Evolutionary conservation across 2,113 vertebrate genomes (phyloP).

Genomic region (Vulpes vulpes): DNA sequence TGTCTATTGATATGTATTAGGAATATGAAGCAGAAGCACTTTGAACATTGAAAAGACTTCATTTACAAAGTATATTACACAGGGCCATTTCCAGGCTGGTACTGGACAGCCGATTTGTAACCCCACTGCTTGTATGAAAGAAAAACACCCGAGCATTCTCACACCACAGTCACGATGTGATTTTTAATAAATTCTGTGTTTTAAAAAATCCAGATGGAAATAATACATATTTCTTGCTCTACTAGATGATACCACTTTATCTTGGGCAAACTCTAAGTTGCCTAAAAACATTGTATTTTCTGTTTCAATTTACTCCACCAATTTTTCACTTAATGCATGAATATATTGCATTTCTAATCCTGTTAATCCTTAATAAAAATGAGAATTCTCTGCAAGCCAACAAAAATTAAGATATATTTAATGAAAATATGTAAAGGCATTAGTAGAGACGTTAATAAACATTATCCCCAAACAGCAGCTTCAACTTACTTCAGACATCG

Average conservation of each 20-base stretch:
- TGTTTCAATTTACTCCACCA: neutral
- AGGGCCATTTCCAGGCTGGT: conserved; percentile 52
- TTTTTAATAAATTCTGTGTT: conserved; percentile 41
- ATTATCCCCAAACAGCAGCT: neutral
- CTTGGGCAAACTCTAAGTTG: conserved; percentile 6
- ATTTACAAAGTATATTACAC: conserved; percentile 71
- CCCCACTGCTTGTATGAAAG: conserved; percentile 21
- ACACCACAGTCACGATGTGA: neutral
- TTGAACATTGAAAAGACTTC: conserved; percentile 69
- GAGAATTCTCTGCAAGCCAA: neutral
- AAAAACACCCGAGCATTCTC: neutral
- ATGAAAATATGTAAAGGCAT: conserved; percentile 14
- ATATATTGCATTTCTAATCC: conserved; percentile 32
- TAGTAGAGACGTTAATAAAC: neutral
- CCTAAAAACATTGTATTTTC: neutral
- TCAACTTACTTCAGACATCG: neutral
- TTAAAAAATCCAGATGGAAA: conserved; percentile 57
- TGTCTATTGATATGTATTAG: conserved; percentile 56
- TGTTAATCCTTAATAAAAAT: neutral
- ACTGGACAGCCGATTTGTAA: conserved; percentile 63
- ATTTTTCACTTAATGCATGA: conserved; percentile 13
- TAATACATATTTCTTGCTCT: conserved; percentile 6
- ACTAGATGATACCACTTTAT: neutral
- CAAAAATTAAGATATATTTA: conserved; percentile 46
- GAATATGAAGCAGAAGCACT: conserved; percentile 59